Base-by-base conservation (phyloP, 1,140 invertebrate species). In the Pectinophora gossypiella region DNA sequence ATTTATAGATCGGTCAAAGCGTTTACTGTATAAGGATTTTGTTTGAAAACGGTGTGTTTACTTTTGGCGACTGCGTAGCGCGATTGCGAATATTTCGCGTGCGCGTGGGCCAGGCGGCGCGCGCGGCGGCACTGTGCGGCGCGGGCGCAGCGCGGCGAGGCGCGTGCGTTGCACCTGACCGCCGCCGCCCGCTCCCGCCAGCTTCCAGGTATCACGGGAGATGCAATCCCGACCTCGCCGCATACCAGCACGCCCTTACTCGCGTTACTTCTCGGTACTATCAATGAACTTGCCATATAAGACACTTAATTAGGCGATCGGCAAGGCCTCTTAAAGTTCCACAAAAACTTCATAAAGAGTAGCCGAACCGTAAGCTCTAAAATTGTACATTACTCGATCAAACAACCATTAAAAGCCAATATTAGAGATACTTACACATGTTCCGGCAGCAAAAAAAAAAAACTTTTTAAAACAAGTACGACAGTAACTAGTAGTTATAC, bases 101-200 rank as follows among this genome's bases (percentile, higher is more conserved):
- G 77, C 82, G 80, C 80, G 78, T 82, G 68, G 70, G 73, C 66
- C 60, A 66, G 63, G 21, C 75, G 69, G 68, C 75, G 79, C 76
- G 78, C 80, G 78, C 80, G 68, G 64, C 64, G 68, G 63, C 71
- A 85, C 78, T 83, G 79, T 46, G 59, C 53, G 58, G 52, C 22
- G 49, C 43, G 47, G 48, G 49, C 32, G 45, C 49, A 51, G 52
- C 52, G n/a, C n/a, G n/a, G n/a, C n/a, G n/a, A n/a, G n/a, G n/a
- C n/a, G n/a, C n/a, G n/a, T n/a, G n/a, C 64, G 58, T 61, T 53
- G 68, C 61, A 54, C 47, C 58, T n/a, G 18, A 32, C 52, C 63
- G 56, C 72, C 55, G 50, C 60, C 36, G 10, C 35, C 50, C 53
- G 27, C 51, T 57, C 35, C 56, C 54, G 51, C 36, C 59, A 57